phyloP scores from a whole-genome alignment of 2,797 vertebrate genomes.

The Catharus ustulatus region DNA sequence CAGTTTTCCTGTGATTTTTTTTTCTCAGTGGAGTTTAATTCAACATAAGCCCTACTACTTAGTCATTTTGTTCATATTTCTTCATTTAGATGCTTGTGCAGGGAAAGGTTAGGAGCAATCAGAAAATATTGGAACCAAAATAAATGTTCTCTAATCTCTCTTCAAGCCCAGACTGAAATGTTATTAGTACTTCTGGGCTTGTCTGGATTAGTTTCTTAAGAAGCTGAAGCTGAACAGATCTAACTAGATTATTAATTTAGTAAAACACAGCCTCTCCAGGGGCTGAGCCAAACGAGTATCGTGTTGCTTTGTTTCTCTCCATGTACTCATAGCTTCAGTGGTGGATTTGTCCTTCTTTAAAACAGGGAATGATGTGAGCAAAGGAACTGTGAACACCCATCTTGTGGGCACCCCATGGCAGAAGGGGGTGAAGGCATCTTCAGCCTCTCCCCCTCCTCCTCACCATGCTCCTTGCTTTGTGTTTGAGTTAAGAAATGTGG shows the following conservation, averaged over 20 bases:
- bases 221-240: constrained; percentile 60
- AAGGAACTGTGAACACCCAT: background rate
- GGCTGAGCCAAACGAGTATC: background rate
- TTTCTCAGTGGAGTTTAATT: background rate
- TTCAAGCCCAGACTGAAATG: constrained; percentile 24
- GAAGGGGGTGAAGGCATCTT: background rate
- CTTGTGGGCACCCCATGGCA: background rate
- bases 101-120: background rate
- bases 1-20: background rate
- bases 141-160: constrained; percentile 46
- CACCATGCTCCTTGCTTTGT: background rate
- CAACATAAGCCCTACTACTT: background rate
- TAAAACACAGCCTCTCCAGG: constrained; percentile 42
- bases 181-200: constrained; percentile 32
- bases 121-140: constrained; percentile 41
- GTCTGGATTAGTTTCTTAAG: constrained; percentile 57
- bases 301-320: background rate
- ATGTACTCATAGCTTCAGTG: background rate
- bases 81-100: background rate
- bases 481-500: background rate
- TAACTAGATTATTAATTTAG: constrained; percentile 61
- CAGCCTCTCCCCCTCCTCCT: background rate
- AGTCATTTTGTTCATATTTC: background rate
- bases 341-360: background rate
- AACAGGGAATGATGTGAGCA: background rate